Percentiles rank a stretch among this genome's conserved stretches.
Evolutionary conservation across 2,797 vertebrate genomes (phyloP).

Genomic region (Mionectes olivaceus): DNA sequence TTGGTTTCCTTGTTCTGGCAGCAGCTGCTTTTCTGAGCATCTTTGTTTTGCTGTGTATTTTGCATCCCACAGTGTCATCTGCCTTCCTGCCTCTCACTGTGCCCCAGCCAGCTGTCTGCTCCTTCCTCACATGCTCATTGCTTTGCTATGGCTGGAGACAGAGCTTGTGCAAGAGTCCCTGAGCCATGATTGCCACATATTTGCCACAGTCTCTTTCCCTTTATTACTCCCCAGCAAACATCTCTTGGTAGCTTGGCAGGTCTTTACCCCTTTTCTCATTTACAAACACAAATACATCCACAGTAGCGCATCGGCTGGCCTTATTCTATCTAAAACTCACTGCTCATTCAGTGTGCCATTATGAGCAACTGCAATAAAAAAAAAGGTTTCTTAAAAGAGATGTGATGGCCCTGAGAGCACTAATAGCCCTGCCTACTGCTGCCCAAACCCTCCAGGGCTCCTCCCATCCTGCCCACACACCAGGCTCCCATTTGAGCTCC

Average conservation of each 20-base stretch:
- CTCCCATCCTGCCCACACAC: no score
- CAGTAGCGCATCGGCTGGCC: background rate
- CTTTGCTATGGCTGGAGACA: background rate
- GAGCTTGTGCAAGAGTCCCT: background rate
- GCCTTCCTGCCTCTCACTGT: background rate
- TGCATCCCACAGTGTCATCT: background rate
- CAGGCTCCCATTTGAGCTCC: background rate
- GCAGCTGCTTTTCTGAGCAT: background rate
- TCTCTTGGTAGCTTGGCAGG: background rate
- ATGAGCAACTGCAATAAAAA: background rate
- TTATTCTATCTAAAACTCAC: background rate
- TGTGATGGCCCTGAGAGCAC: background rate
- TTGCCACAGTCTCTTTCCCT: background rate
- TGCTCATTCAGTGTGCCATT: background rate
- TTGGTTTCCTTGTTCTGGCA: background rate
- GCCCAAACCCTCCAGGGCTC: background rate
- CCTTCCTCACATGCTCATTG: background rate
- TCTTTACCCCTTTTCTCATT: background rate
- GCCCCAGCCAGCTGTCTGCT: background rate
- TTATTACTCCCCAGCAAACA: background rate
- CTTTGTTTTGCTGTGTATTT: constrained; percentile 8
- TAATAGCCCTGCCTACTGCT: background rate
- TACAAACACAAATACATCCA: background rate
- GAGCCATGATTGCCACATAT: background rate
- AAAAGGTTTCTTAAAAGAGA: background rate